Evolutionary conservation across 2,113 vertebrate genomes (phyloP).

Genomic region (Gnathonemus longibarbis): DNA sequence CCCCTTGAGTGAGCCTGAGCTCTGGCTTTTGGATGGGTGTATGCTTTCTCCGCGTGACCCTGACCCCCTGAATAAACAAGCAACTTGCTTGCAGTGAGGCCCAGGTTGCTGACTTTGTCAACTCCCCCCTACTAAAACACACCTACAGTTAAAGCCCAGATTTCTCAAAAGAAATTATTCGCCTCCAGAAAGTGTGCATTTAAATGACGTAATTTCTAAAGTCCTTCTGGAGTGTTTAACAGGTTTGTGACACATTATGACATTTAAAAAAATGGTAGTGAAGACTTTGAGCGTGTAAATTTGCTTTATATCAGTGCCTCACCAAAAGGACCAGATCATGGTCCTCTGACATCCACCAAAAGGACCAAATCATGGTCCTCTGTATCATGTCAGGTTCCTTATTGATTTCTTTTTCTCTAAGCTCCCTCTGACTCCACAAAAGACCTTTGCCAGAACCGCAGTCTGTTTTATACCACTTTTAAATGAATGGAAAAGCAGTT

Average conservation of each 20-base stretch:
- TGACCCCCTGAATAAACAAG: slow-evolving; percentile 20
- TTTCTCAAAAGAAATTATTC: background rate
- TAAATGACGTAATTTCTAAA: background rate
- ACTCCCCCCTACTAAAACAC: background rate
- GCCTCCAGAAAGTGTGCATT: background rate
- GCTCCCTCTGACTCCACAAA: background rate
- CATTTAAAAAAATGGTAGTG: background rate
- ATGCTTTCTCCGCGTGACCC: slow-evolving; percentile 6
- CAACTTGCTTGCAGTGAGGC: slow-evolving; percentile 9
- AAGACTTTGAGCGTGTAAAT: background rate
- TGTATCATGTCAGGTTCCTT: background rate
- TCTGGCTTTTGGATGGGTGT: background rate
- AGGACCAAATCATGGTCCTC: too few relatives aligned
- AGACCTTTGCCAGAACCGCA: slow-evolving; percentile 7
- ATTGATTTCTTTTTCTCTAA: background rate
- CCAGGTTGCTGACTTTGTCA: background rate
- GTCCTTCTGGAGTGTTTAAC: background rate
- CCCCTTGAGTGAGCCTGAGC: background rate
- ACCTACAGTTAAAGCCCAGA: background rate
- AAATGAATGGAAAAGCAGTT: slow-evolving; percentile 14
- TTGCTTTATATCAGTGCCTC: background rate
- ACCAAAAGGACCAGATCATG: background rate
- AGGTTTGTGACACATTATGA: background rate
- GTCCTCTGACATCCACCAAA: too few relatives aligned
- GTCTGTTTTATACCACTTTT: slow-evolving; percentile 7